These are phyloP conservation scores for Linyphia triangularis DNA, from an alignment of 2,888 invertebrate genomes.

Conservation along the genomic window DNA sequence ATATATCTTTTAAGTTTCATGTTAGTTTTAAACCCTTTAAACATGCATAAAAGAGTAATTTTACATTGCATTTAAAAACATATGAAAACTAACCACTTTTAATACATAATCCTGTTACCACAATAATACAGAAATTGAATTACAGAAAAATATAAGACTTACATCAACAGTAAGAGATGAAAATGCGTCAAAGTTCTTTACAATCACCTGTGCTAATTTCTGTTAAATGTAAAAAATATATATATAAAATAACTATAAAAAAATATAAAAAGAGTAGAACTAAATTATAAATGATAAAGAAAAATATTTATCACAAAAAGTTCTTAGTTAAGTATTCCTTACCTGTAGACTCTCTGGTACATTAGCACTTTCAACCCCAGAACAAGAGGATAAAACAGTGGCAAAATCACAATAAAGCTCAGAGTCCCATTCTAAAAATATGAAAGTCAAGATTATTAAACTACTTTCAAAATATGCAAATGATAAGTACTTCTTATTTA, in stretches of 20 bases:
- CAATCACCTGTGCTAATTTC: conserved; percentile 54
- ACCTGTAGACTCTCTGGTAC: conserved; percentile 67
- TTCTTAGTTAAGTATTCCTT: not conserved
- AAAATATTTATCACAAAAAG: too few species aligned
- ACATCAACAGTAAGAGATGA: conserved; percentile 30
- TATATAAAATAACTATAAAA: not conserved
- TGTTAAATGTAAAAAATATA: conserved; percentile 1
- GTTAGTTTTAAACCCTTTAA: too few species aligned
- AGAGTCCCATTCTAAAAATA: conserved; percentile 83
- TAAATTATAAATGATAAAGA: not conserved
- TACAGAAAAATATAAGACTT: not conserved
- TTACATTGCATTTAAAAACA: too few species aligned
- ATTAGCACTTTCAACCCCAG: conserved; percentile 68
- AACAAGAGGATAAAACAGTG: conserved; percentile 84
- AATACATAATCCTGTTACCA: too few species aligned
- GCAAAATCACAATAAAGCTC: conserved; percentile 87
- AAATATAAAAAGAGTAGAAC: not conserved
- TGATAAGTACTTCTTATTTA: too few species aligned
- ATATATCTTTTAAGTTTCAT: too few species aligned
- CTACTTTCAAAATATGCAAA: not conserved
- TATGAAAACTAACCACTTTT: too few species aligned
- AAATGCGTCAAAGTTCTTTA: conserved; percentile 39
- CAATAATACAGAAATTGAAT: not conserved
- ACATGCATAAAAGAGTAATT: too few species aligned
- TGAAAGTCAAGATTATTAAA: not conserved